These are phyloP conservation scores for Acanthiza pusilla DNA, from an alignment of 2,797 vertebrate genomes.

Conservation along the genomic window DNA sequence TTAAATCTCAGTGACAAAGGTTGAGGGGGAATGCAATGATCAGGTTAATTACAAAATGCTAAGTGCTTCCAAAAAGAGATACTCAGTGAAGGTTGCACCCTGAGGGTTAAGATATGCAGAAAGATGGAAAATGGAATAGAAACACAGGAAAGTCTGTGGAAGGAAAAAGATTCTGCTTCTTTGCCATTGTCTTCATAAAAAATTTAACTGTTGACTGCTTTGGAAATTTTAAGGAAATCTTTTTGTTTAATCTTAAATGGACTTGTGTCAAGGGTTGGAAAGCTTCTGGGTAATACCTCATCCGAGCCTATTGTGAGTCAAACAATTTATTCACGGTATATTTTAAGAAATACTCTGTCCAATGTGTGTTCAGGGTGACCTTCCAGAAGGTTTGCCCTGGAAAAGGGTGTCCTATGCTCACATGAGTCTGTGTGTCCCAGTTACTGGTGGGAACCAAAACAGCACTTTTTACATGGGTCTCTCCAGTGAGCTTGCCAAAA, in stretches of 20 bases:
- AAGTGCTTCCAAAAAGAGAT: neutral
- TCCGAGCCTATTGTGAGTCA: neutral
- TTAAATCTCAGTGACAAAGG: neutral
- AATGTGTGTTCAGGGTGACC: neutral
- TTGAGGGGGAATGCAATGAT: neutral
- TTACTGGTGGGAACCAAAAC: neutral
- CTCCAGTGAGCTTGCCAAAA: neutral
- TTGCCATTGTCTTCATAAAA: neutral
- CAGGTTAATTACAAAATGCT: neutral
- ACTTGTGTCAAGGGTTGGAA: neutral
- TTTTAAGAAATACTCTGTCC: neutral
- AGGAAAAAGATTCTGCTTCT: neutral
- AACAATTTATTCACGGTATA: neutral
- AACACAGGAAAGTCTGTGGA: neutral
- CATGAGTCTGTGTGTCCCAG: neutral
- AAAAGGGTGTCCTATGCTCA: neutral
- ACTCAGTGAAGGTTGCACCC: neutral
- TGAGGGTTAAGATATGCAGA: neutral
- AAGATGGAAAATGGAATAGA: neutral
- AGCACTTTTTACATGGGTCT: neutral
- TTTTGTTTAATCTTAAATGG: neutral
- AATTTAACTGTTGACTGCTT: neutral
- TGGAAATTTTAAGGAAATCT: neutral
- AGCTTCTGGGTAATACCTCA: neutral
- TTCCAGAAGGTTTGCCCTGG: neutral